Evolutionary conservation across 2,113 vertebrate genomes (phyloP), one percentile per base, ranked within the genome.

Genomic region (Sinosuthora webbiana): DNA sequence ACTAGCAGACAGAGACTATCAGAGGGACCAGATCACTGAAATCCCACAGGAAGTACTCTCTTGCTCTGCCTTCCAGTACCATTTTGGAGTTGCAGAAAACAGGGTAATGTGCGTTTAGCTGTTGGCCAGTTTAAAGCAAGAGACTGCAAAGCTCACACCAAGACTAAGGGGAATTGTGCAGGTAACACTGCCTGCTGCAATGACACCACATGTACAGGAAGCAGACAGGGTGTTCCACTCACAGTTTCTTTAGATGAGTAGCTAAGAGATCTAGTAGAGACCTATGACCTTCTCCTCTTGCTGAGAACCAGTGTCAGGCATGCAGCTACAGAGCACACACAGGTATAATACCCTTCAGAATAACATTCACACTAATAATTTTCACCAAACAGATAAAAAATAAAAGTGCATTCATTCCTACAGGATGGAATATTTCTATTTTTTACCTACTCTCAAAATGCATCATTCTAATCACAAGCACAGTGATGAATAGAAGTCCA

Each of bases 51-150:
- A 23, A 60, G 9, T 24, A 21, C 20, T 39, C 35, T 45, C 30
- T 23, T 37, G 15, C 55, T 62, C 31, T 49, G 45, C 22, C 15
- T 81, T 9, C 20, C 33, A 27, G 0, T 4, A 23, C 6, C 0
- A 0, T 49, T 81, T 10, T 31, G 47, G 39, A 53, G 28, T 1
- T 45, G 23, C 13, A 37, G 25, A 50, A 90, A 68, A 10, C 21
- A 33, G 20, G 11, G 22, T 19, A 11, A 15, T 50, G 23, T 30
- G 39, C 3, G 10, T 35, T 83, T 77, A 60, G 33, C 47, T 75
- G 39, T 13, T 19, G 39, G 14, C 24, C 8, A 15, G 11, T 8
- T n/a, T 20, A 70, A 82, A 55, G 39, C 23, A 63, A 4, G 64
- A 57, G 63, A 27, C 56, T 9, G 24, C 45, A 41, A 49, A 69